Conservation (phyloP, 2,888 invertebrate species). For the Lasioglossum morio region DNA sequence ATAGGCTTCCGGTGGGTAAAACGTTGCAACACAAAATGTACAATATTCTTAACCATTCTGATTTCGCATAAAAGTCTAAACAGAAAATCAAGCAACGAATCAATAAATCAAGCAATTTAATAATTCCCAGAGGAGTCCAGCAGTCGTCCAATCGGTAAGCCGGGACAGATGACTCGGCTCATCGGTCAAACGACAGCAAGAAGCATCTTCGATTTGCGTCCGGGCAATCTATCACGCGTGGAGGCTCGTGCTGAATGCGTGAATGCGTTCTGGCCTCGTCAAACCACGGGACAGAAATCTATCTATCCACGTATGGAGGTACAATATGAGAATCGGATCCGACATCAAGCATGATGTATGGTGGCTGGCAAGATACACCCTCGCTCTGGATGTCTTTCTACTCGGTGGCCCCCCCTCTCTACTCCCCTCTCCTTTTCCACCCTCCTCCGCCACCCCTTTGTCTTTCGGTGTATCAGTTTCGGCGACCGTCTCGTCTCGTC, state of each 20-base stretch:
- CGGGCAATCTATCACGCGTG: constrained; percentile 43
- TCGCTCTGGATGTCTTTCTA: constrained; percentile 74
- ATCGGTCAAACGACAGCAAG: constrained; percentile 3
- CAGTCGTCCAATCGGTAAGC: background rate
- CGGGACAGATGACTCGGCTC: background rate
- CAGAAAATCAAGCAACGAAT: background rate
- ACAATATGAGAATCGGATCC: constrained; percentile 83
- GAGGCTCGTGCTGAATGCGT: constrained; percentile 53
- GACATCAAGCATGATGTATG: constrained; percentile 83
- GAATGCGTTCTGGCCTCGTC: constrained; percentile 58
- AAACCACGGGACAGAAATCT: constrained; percentile 65
- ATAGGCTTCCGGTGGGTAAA: too few species aligned
- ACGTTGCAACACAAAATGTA: background rate
- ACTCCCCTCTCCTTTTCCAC: background rate
- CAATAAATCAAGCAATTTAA: background rate
- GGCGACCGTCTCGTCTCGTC: constrained; percentile 17
- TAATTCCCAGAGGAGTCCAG: background rate
- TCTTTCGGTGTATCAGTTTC: constrained; percentile 48
- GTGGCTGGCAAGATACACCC: constrained; percentile 77
- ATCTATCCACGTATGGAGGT: constrained; percentile 71
- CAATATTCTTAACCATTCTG: too few species aligned
- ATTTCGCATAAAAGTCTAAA: too few species aligned
- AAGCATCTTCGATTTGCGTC: constrained; percentile 46
- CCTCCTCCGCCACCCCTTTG: constrained; percentile 20
- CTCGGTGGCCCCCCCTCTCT: background rate